phyloP scores from a whole-genome alignment of 1,140 invertebrate genomes.

The Cheumatopsyche charites region DNA sequence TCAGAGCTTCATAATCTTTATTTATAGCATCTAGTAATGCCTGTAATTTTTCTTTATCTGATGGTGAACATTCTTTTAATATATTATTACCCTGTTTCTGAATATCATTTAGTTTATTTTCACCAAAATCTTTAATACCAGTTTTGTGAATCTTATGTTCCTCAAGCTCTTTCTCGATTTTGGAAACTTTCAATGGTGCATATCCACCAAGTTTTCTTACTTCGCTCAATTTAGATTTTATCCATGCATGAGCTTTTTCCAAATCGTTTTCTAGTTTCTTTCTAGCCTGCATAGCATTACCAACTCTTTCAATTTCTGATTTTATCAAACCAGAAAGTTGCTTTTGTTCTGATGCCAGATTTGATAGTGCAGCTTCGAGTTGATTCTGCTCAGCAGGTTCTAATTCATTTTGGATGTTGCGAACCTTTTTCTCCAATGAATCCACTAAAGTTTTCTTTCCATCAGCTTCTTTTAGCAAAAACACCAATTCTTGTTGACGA shows the following conservation, averaged over 20 bases:
- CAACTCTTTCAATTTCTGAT: slow-evolving; percentile 74
- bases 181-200: slow-evolving; percentile 72
- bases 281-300: slow-evolving; percentile 69
- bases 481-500: slow-evolving; percentile 71
- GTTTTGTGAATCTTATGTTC: slow-evolving; percentile 75
- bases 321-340: slow-evolving; percentile 73
- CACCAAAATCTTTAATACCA: slow-evolving; percentile 80
- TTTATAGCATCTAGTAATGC: slow-evolving; percentile 70
- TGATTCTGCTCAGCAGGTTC: slow-evolving; percentile 78
- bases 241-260: slow-evolving; percentile 78
- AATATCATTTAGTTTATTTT: slow-evolving; percentile 75
- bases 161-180: slow-evolving; percentile 79
- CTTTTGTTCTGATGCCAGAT: slow-evolving; percentile 72
- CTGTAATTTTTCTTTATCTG: slow-evolving; percentile 70
- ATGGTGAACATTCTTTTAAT: slow-evolving; percentile 79
- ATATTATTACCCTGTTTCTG: slow-evolving; percentile 77
- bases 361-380: slow-evolving; percentile 69
- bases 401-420: slow-evolving; percentile 83
- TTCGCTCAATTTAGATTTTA: slow-evolving; percentile 76
- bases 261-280: slow-evolving; percentile 79
- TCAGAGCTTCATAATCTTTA: slow-evolving; percentile 72
- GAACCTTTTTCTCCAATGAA: slow-evolving; percentile 80
- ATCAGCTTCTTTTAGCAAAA: slow-evolving; percentile 81
- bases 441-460: slow-evolving; percentile 82
- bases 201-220: slow-evolving; percentile 76